Percentiles rank a stretch among this genome's conserved stretches.
phyloP scores from a whole-genome alignment of 2,113 vertebrate species.

The Morone saxatilis region DNA sequence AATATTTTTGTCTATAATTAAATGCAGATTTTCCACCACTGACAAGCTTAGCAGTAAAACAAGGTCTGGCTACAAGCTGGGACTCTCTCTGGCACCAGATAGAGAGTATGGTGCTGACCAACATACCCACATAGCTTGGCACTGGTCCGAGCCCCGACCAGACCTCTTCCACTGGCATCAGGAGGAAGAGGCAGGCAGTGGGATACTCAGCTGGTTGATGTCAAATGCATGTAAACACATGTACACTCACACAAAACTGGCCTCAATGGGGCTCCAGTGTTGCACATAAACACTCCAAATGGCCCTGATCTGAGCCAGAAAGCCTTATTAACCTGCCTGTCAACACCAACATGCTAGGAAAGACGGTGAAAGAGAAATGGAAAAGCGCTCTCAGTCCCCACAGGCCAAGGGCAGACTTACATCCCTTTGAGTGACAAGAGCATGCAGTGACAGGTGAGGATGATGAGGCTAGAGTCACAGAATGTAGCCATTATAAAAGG shows the following conservation, averaged over 20 bases:
- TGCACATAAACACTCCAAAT: constrained; percentile 38
- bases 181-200: constrained; percentile 45
- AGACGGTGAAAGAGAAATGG: constrained; percentile 37
- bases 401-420: constrained; percentile 52
- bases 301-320: background rate
- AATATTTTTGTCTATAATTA: constrained; percentile 6
- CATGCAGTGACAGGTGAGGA: constrained; percentile 43
- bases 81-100: constrained; percentile 80
- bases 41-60: constrained; percentile 13
- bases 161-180: constrained; percentile 63
- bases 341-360: constrained; percentile 39
- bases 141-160: constrained; percentile 57
- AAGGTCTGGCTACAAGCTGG: constrained; percentile 74
- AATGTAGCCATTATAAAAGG: constrained; percentile 28
- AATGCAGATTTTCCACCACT: background rate
- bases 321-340: constrained; percentile 43
- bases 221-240: constrained; percentile 43
- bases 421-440: constrained; percentile 48
- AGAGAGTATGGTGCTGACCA: constrained; percentile 72
- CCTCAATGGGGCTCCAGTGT: constrained; percentile 14
- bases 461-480: constrained; percentile 24
- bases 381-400: constrained; percentile 9
- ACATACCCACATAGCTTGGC: constrained; percentile 70
- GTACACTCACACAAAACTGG: background rate
- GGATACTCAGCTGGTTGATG: constrained; percentile 76